Evolutionary conservation across 1,140 invertebrate genomes (phyloP).

Genomic region (Musca domestica): DNA sequence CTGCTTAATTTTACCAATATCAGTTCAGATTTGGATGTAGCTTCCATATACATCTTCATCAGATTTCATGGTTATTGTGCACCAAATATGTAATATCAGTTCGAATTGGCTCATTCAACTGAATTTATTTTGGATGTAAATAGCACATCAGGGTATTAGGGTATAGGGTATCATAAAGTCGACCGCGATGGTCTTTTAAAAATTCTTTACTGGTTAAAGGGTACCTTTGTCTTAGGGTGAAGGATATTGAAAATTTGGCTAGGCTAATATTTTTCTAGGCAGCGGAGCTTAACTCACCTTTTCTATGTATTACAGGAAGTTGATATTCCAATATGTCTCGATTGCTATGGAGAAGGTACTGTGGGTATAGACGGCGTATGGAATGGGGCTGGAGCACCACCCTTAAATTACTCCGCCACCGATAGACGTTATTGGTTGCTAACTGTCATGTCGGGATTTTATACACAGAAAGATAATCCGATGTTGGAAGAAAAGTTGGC

Average conservation of each 20-base stretch:
- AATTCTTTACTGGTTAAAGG: background rate
- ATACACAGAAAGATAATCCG: conserved; percentile 51
- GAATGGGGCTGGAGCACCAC: conserved; percentile 36
- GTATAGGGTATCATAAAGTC: too few species aligned
- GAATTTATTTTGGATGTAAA: too few species aligned
- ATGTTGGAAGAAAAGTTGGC: conserved; percentile 61
- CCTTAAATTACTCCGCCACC: conserved; percentile 49
- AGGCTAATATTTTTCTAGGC: too few species aligned
- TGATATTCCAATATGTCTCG: conserved; percentile 50
- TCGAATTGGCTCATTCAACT: too few species aligned
- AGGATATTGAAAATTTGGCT: background rate
- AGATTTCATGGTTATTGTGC: too few species aligned
- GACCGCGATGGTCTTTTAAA: too few species aligned
- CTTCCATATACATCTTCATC: too few species aligned
- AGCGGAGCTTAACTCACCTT: background rate
- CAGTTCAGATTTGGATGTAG: too few species aligned
- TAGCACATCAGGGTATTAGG: too few species aligned
- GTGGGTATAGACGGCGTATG: conserved; percentile 35
- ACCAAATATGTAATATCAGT: too few species aligned
- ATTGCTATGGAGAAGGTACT: conserved; percentile 44
- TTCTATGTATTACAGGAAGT: conserved; percentile 37
- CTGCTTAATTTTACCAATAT: too few species aligned
- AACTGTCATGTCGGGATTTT: conserved; percentile 66
- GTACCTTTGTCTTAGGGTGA: too few species aligned
- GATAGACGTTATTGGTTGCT: conserved; percentile 74